phyloP scores from a whole-genome alignment of 2,888 invertebrate genomes.

The Eucriotettix oculatus region DNA sequence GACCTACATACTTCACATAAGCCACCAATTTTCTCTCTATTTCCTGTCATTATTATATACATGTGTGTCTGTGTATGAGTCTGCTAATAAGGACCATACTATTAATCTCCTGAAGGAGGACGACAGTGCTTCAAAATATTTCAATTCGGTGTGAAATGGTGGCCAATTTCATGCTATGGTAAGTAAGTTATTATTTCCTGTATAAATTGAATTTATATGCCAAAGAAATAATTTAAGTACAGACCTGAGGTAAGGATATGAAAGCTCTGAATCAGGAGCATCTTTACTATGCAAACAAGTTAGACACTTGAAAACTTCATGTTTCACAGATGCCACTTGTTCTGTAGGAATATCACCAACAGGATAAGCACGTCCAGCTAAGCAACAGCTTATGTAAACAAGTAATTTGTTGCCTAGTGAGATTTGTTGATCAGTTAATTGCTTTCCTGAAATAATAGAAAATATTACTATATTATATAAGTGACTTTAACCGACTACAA shows the following conservation, averaged over 20 bases:
- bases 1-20: too few species aligned
- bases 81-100: too few species aligned
- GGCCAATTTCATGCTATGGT: too few species aligned
- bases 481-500: neutral
- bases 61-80: too few species aligned
- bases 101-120: too few species aligned
- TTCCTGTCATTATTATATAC: too few species aligned
- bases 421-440: constrained; percentile 24
- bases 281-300: constrained; percentile 40
- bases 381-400: constrained; percentile 72
- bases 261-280: constrained; percentile 40
- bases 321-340: constrained; percentile 46
- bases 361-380: constrained; percentile 75
- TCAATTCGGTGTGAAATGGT: too few species aligned
- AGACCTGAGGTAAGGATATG: constrained; percentile 47
- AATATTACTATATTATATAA: neutral
- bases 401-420: constrained; percentile 65
- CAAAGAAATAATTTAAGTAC: neutral
- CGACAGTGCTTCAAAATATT: too few species aligned
- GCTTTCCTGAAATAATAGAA: constrained; percentile 14
- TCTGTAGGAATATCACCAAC: constrained; percentile 49
- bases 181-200: too few species aligned
- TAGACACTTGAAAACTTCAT: constrained; percentile 39
- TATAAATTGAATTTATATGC: too few species aligned
- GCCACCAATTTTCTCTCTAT: too few species aligned